phyloP scores from a whole-genome alignment of 37 sponge, comb jelly and placozoan genomes.

The Axinella damicornis region DNA sequence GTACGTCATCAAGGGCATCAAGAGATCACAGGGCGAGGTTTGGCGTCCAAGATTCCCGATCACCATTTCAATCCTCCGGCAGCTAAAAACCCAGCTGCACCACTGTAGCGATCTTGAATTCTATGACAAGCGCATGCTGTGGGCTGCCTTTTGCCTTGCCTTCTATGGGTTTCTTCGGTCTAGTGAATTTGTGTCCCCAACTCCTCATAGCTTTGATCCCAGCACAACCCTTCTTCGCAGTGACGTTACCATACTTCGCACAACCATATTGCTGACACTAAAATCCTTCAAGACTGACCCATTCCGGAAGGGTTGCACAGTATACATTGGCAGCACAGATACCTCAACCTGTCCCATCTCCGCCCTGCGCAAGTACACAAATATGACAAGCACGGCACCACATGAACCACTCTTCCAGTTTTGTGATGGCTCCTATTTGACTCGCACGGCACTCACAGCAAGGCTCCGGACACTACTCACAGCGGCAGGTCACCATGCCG shows the following conservation, averaged over 20 bases:
- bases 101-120: not conserved
- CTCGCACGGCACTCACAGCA: no score
- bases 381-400: not conserved
- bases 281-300: constrained; percentile 19
- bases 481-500: no score
- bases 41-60: not conserved
- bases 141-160: constrained; percentile 21
- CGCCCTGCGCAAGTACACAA: not conserved
- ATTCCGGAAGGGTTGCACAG: not conserved
- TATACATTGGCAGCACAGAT: not conserved
- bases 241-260: no score
- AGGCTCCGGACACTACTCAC: no score
- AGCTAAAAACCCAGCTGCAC: not conserved
- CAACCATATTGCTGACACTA: no score
- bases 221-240: not conserved
- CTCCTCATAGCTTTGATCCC: not conserved
- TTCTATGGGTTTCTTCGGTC: constrained; percentile 35
- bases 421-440: not conserved
- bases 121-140: not conserved
- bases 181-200: constrained; percentile 15
- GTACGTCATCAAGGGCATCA: not conserved
- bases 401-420: not conserved
- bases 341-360: constrained; percentile 14
- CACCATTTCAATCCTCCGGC: not conserved
- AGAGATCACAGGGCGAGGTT: no score